These are phyloP conservation scores for Megalops atlanticus DNA, from an alignment of 2,113 vertebrate species.

Conservation along the genomic window DNA sequence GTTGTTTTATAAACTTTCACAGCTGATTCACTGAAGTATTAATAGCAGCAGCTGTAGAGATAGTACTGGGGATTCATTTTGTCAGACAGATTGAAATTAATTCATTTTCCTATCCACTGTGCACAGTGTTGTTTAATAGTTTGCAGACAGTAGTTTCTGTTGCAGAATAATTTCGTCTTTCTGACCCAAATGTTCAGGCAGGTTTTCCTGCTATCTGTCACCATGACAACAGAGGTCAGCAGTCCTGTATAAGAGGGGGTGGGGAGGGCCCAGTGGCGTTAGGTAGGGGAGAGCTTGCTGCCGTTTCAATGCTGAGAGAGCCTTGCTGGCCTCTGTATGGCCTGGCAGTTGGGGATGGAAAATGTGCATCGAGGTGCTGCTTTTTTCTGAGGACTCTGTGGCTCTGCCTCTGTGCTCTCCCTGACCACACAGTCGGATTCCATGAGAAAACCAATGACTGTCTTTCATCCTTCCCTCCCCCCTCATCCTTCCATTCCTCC, in stretches of 20 bases:
- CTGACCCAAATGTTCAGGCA: not conserved
- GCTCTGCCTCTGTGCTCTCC: not conserved
- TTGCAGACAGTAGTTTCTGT: not conserved
- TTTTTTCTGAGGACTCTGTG: not conserved
- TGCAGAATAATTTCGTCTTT: not conserved
- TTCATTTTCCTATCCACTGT: not conserved
- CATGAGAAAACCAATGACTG: not conserved
- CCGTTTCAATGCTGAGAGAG: not conserved
- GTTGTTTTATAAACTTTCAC: not conserved
- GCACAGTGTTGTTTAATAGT: not conserved
- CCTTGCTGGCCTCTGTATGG: not conserved
- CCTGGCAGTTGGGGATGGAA: conserved; percentile 16
- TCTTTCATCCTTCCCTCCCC: not conserved
- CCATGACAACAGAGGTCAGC: conserved; percentile 13
- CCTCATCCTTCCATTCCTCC: not conserved
- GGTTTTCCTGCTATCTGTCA: conserved; percentile 8
- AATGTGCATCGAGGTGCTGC: conserved; percentile 3
- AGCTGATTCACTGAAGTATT: not conserved
- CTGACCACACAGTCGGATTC: conserved; percentile 2
- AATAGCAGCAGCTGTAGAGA: not conserved
- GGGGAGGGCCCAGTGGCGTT: not conserved
- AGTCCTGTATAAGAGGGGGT: not conserved
- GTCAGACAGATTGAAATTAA: not conserved
- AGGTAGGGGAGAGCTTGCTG: not conserved
- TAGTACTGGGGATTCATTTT: not conserved